Base-by-base conservation (phyloP, 53 echinoderm and acorn worm genomes). In the Antedon mediterranea region DNA sequence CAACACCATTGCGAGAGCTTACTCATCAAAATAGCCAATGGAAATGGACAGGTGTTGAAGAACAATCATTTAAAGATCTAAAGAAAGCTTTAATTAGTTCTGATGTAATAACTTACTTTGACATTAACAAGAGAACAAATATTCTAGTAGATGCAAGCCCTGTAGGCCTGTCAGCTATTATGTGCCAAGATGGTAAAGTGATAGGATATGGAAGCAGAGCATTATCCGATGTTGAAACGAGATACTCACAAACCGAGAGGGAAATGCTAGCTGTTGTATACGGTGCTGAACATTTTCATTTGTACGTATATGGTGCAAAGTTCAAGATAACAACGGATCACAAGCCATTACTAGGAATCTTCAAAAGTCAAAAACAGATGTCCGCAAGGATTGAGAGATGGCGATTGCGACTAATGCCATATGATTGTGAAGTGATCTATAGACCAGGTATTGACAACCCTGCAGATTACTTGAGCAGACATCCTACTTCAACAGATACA, bases 121-220 rank as follows among this genome's bases (percentile, higher is more conserved):
- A 87, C 74, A 85, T 83, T 6, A 57, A 28, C 18, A 83, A 83
- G 33, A 29, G 70, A 0, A 70, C 85, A 30, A 71, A 82, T 9
- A 29, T 90, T 0, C 44, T 88, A 18, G 90, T 90, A 3, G 87
- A 87, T 43, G 87, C 87, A 30, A 87, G 87, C 73, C 90, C 85
- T 30, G 57, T 76, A 30, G 90, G 85, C 7, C 43, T 87, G 31
- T 73, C 80, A 29, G 90, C 85, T 18, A 87, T 90, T 74, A 72
- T 87, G 29, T 85, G 81, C 31, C 88, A 91, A 79, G 81, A 87
- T 42, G 75, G 78, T 0, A 79, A 85, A 0, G 74, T 80, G 0
- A 73, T 82, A 0, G 90, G 82, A 20, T 74, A 34, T 28, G 83
- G 84, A 13, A 90, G 92, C 37, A 71, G 85, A 75, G 43, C 89